Evolutionary conservation across 2,797 vertebrate genomes (phyloP).

Genomic region (Aeoliscus strigatus): DNA sequence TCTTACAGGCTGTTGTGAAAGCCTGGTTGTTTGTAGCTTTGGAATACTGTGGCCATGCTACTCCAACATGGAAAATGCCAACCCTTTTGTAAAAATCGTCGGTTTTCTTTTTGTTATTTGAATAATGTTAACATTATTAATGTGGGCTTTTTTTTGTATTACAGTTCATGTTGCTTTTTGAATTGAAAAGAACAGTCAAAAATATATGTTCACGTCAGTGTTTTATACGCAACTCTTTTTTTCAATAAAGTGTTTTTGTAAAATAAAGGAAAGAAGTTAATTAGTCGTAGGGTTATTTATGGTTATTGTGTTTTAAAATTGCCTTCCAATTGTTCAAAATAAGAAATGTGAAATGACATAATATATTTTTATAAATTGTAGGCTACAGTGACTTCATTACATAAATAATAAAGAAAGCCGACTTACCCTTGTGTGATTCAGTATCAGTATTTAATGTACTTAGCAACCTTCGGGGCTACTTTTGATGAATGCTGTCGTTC

Average conservation of each 20-base stretch:
- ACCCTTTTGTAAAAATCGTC: constrained; percentile 59
- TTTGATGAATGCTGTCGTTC: constrained; percentile 45
- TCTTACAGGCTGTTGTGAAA: constrained; percentile 46
- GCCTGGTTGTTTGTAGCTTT: constrained; percentile 64
- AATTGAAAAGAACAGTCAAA: constrained; percentile 35
- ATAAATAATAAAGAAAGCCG: constrained; percentile 32
- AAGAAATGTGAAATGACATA: constrained; percentile 50
- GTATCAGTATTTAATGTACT: constrained; percentile 53
- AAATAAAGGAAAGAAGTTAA: constrained; percentile 34
- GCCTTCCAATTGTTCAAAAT: constrained; percentile 67
- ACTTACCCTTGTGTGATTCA: constrained; percentile 49
- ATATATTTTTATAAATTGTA: constrained; percentile 69
- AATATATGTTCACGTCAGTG: constrained; percentile 16
- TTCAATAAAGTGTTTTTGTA: constrained; percentile 43
- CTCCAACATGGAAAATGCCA: constrained; percentile 43
- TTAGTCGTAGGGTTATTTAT: constrained; percentile 57
- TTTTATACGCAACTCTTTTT: constrained; percentile 55
- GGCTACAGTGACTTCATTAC: constrained; percentile 40
- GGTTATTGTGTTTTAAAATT: constrained; percentile 61
- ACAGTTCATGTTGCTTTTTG: constrained; percentile 38
- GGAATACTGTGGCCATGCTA: constrained; percentile 70
- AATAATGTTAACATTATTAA: constrained; percentile 32
- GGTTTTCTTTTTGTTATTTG: constrained; percentile 12
- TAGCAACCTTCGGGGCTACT: constrained; percentile 32
- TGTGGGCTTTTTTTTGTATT: constrained; percentile 37